Evolutionary conservation across 2,888 invertebrate genomes (phyloP), one percentile per base, ranked within the genome.

Genomic region (Portevinia maculata): DNA sequence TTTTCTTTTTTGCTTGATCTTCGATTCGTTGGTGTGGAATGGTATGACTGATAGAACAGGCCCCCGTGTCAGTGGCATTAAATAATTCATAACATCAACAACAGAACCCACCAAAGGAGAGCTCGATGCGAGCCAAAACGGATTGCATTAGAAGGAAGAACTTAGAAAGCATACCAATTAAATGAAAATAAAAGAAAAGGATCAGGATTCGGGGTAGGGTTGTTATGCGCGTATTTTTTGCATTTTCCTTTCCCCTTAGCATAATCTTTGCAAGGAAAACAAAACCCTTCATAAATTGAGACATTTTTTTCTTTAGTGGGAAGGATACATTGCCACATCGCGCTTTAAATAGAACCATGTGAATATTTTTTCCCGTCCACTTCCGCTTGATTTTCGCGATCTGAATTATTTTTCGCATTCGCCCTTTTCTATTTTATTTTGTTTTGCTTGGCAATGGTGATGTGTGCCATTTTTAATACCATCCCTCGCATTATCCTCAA

Each of bases 401-500:
- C 59, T 52, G 59, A 81, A 75, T 37, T 78, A 30, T 52, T 53
- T 79, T 74, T 2, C 30, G 59, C 24, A 28, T 64, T 64, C 37
- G 57, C 62, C 79, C 34, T 46, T 69, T 50, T 46, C 24, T 2
- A 8, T 13, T 5, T 1, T 13, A 9, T 41, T 34, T 39, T 50
- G 28, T 34, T n/a, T 48, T 55, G 4, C 8, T 19, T 8, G 41
- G 19, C 24, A n/a, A 34, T 60, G 50, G 55, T 67, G 79, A 79
- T 79, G 41, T 53, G 32, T 64, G 75, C 64, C 64, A 75, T 75
- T 75, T 73, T 53, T 44, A 50, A 59, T 75, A 37, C 39, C 75
- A 81, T 81, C 79, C 79, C 79, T 81, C 79, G 64, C 79, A 75
- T 48, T 69, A 65, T 53, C 76, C 59, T 65, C 53, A 64, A 60